Evolutionary conservation across 1,140 invertebrate genomes (phyloP).

Genomic region (Anastrepha obliqua): DNA sequence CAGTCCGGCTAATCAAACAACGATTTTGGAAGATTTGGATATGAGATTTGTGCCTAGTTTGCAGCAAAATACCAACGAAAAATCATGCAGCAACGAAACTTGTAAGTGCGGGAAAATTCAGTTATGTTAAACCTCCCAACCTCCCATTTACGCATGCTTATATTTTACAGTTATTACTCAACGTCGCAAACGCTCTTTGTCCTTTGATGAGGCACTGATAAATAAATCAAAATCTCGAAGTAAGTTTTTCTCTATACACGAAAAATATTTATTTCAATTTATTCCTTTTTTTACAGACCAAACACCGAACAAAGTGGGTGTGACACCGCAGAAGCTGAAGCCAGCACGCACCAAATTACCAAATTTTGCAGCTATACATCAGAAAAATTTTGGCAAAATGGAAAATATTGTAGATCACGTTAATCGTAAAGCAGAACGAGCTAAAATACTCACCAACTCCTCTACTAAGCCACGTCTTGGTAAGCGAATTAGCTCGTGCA

Average conservation of each 20-base stretch:
- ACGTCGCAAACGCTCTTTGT: conserved; percentile 64
- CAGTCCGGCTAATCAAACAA: conserved; percentile 60
- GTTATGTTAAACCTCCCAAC: background rate
- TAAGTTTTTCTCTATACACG: background rate
- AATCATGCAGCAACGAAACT: background rate
- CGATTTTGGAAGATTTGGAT: conserved; percentile 55
- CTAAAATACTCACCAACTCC: conserved; percentile 71
- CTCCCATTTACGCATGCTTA: too few species aligned
- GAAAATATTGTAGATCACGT: conserved; percentile 79
- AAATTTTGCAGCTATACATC: conserved; percentile 80
- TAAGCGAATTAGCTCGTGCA: conserved; percentile 20
- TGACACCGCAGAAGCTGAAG: conserved; percentile 53
- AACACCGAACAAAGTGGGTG: conserved; percentile 57
- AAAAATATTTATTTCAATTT: background rate
- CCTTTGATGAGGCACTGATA: conserved; percentile 60
- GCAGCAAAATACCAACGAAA: background rate
- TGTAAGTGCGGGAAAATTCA: background rate
- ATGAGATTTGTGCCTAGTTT: conserved; percentile 48
- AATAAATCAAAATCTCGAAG: conserved; percentile 42
- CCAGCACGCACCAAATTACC: conserved; percentile 76
- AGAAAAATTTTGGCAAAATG: conserved; percentile 79
- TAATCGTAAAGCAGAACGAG: conserved; percentile 75
- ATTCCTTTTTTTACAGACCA: background rate
- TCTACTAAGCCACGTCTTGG: conserved; percentile 57
- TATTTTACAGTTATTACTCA: conserved; percentile 25